A percentile compares a stretch with the other conserved stretches of the same genome.
Conservation (phyloP, 2,888 invertebrate genomes). For the Drosophila flavopinicola region DNA sequence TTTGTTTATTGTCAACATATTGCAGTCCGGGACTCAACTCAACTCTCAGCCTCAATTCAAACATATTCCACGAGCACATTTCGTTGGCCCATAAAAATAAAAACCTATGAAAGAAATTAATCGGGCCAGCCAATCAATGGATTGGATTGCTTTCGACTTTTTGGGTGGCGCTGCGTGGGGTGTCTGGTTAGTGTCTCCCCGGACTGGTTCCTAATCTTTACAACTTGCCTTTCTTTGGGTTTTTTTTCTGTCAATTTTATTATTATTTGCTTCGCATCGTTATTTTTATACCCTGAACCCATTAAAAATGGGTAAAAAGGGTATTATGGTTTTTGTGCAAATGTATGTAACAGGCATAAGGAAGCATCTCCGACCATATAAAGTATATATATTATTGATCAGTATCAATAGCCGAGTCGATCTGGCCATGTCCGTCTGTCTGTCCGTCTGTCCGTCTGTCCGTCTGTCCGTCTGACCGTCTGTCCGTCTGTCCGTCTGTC, state of each 20-base stretch:
- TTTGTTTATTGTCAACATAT: constrained; percentile 71
- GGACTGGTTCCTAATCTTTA: constrained; percentile 54
- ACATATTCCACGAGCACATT: constrained; percentile 31
- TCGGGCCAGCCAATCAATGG: constrained; percentile 62
- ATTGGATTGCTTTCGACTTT: constrained; percentile 48
- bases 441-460: no score
- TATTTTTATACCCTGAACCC: no score
- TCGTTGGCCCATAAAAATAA: constrained; percentile 60
- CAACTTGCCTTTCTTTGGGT: constrained; percentile 44
- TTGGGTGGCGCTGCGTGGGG: constrained; percentile 75
- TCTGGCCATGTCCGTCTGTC: no score
- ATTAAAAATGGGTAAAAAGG: no score
- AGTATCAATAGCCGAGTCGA: no score
- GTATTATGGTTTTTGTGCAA: no score
- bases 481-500: no score
- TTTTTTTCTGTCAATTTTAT: constrained; percentile 20
- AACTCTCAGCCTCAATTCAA: no score
- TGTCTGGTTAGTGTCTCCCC: constrained; percentile 18
- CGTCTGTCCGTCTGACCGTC: no score
- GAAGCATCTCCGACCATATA: no score
- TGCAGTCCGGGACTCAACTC: constrained; percentile 19
- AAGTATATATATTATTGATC: no score
- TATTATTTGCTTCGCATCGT: constrained; percentile 52
- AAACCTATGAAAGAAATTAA: constrained; percentile 72
- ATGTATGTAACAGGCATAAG: no score